phyloP scores from a whole-genome alignment of 2,888 invertebrate genomes.

The Andrena chrysosceles region DNA sequence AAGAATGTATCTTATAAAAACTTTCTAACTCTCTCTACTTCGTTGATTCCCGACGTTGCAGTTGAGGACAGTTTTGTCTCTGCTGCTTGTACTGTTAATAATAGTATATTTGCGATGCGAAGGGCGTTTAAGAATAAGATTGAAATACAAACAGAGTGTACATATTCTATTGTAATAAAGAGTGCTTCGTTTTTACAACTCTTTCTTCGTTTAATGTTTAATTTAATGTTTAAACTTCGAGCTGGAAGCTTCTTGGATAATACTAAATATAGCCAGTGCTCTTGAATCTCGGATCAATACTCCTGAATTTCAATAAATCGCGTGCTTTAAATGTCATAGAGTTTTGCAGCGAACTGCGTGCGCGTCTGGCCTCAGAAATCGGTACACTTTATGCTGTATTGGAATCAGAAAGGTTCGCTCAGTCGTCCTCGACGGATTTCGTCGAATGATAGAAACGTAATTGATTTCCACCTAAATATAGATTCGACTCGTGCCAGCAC shows the following conservation, averaged over 20 bases:
- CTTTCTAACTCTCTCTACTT: not conserved
- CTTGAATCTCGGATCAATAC: constrained; percentile 7
- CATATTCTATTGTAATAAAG: constrained; percentile 39
- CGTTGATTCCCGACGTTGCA: not conserved
- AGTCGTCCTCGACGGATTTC: not conserved
- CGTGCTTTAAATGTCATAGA: not conserved
- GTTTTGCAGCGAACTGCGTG: not conserved
- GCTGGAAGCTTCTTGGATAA: not conserved
- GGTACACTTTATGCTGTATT: not conserved
- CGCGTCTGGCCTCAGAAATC: not conserved
- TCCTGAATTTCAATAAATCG: constrained; percentile 11
- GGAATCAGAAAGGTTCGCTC: not conserved
- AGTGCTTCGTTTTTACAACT: not conserved
- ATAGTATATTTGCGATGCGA: not conserved
- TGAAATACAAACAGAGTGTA: constrained; percentile 12
- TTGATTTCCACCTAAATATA: constrained; percentile 60
- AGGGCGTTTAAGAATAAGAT: constrained; percentile 6
- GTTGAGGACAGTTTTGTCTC: not conserved
- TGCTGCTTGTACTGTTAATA: not conserved
- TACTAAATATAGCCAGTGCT: not conserved
- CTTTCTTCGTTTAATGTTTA: not conserved
- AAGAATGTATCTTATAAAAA: not conserved
- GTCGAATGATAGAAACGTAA: constrained; percentile 31
- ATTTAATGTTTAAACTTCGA: not conserved
- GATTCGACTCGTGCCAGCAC: not conserved